Conservation (phyloP, 92 coral and sea anemone species). For the Siderastrea siderea region DNA sequence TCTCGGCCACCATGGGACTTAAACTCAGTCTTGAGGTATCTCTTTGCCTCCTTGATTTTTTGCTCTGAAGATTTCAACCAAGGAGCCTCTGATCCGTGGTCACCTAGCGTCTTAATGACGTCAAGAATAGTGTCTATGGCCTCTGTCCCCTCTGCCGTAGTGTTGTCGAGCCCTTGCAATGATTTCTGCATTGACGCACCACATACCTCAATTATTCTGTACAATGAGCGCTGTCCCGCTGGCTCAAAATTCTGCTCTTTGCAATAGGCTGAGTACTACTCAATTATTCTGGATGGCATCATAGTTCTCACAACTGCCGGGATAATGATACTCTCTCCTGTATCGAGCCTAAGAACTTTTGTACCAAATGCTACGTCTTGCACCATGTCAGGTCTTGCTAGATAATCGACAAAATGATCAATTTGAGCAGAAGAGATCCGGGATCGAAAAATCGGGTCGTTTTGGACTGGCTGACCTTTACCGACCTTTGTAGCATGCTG, state of each 20-base stretch:
- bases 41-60: constrained; percentile 60
- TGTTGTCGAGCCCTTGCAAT: constrained; percentile 67
- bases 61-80: constrained; percentile 51
- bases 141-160: constrained; percentile 73
- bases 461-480: constrained; percentile 43
- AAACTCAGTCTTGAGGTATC: constrained; percentile 73
- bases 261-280: constrained; percentile 59
- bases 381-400: constrained; percentile 70
- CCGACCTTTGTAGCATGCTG: constrained; percentile 65
- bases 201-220: constrained; percentile 72
- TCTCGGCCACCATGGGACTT: too few species aligned
- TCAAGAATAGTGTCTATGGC: constrained; percentile 65
- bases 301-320: constrained; percentile 65
- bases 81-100: constrained; percentile 40
- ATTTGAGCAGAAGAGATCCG: constrained; percentile 53
- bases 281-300: constrained; percentile 64
- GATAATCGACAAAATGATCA: constrained; percentile 63
- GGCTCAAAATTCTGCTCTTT: constrained; percentile 54
- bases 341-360: constrained; percentile 62
- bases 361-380: constrained; percentile 79
- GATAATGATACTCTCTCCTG: constrained; percentile 67
- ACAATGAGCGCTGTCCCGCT: constrained; percentile 69
- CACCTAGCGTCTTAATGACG: constrained; percentile 39
- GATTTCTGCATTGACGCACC: constrained; percentile 73
- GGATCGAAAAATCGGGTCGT: constrained; percentile 43